Percentiles rank a stretch among this genome's conserved stretches.
Evolutionary conservation across 2,113 vertebrate species (phyloP).

Genomic region (Dromas ardeola): DNA sequence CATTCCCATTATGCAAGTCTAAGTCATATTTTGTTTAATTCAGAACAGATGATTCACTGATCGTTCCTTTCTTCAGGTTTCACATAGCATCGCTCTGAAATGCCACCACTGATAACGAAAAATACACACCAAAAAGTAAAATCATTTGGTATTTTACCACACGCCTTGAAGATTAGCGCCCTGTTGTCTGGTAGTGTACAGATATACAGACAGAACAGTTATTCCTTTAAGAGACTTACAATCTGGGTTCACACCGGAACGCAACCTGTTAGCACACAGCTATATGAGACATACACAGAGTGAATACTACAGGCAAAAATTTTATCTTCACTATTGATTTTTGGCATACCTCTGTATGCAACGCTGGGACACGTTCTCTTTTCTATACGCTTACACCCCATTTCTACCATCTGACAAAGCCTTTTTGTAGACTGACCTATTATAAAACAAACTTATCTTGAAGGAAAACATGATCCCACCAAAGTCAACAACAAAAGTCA

Average conservation of each 20-base stretch:
- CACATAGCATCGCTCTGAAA: neutral
- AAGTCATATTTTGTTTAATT: neutral
- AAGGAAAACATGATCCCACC: neutral
- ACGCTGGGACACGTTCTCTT: neutral
- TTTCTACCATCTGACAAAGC: neutral
- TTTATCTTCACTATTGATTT: neutral
- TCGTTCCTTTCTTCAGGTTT: neutral
- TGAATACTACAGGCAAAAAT: accelerated
- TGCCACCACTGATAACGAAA: neutral
- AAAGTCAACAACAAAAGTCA: neutral
- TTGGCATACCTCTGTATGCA: neutral
- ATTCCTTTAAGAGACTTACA: neutral
- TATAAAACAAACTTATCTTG: neutral
- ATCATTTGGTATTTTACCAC: neutral
- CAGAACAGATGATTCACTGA: neutral
- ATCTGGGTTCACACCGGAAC: neutral
- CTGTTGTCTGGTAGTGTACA: neutral
- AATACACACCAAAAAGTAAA: neutral
- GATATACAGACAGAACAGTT: accelerated
- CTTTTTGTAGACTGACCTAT: neutral
- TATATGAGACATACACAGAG: accelerated
- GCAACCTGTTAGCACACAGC: accelerated
- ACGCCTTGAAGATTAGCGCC: accelerated
- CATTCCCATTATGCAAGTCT: neutral
- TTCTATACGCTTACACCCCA: neutral